These are phyloP conservation scores for Darevskia mixta DNA, from an alignment of 2,797 vertebrate genomes.

Conservation along the genomic window DNA sequence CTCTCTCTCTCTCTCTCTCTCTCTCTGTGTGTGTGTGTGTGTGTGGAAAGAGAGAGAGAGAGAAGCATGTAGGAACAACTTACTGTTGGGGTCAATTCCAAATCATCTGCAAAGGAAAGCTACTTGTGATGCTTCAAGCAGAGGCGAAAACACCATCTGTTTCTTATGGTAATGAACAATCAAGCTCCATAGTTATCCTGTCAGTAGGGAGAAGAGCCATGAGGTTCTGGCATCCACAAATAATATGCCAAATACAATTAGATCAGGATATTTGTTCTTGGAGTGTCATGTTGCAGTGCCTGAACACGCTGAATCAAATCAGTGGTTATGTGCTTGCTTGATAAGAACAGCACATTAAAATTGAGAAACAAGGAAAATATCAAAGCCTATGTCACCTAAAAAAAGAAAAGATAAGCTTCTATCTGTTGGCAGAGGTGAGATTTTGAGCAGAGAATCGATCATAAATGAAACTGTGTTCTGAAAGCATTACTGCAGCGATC, in stretches of 20 bases:
- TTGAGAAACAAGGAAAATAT: not conserved
- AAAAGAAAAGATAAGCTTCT: not conserved
- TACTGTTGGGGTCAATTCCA: conserved; percentile 27
- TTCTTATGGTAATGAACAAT: conserved; percentile 35
- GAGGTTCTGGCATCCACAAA: not conserved
- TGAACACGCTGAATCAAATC: conserved; percentile 36
- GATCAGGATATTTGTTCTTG: conserved; percentile 32
- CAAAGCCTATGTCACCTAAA: not conserved
- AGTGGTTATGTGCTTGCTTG: conserved; percentile 10
- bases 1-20: too few species aligned
- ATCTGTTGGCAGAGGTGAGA: not conserved
- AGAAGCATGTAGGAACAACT: not conserved
- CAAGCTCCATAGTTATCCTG: not conserved
- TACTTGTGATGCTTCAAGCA: not conserved
- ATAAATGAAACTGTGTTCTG: not conserved
- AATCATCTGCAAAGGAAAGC: not conserved
- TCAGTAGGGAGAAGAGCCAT: conserved; percentile 19
- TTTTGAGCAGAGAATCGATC: not conserved
- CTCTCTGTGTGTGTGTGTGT: not conserved
- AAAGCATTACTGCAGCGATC: not conserved
- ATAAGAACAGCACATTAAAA: not conserved
- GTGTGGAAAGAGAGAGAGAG: not conserved
- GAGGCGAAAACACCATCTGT: conserved; percentile 11
- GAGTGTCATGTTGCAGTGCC: not conserved
- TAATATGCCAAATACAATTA: not conserved